These are phyloP conservation scores for Stercorarius parasiticus DNA, from an alignment of 2,113 vertebrate genomes.

Conservation along the genomic window DNA sequence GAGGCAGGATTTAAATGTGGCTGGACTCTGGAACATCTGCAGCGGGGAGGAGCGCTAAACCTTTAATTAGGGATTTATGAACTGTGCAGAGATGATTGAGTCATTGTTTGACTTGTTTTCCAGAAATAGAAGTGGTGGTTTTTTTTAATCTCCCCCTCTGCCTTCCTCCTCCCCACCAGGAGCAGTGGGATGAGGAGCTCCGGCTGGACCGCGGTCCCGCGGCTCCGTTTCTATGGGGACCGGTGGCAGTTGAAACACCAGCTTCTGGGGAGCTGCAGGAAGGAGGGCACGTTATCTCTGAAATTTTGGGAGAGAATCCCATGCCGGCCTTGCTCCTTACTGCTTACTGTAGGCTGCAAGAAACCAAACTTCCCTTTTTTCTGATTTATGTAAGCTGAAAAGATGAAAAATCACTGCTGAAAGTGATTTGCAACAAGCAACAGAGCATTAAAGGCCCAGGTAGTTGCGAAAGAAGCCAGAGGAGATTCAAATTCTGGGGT, in stretches of 20 bases:
- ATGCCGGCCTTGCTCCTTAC: background rate
- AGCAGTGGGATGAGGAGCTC: background rate
- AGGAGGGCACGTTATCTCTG: background rate
- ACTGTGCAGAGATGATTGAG: conserved; percentile 22
- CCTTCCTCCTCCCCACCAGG: background rate
- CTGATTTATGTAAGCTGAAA: background rate
- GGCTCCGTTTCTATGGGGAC: background rate
- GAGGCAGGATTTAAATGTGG: background rate
- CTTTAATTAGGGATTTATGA: conserved; percentile 52
- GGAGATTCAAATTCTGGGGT: background rate
- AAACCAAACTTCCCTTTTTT: background rate
- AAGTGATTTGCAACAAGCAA: background rate
- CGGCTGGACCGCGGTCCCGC: accelerated
- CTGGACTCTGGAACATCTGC: conserved; percentile 46
- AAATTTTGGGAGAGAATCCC: background rate
- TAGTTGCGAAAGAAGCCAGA: background rate
- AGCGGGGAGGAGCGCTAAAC: background rate
- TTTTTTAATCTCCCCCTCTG: background rate
- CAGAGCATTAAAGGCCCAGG: background rate
- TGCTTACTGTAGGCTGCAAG: background rate
- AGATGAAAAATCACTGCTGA: background rate
- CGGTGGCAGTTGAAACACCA: background rate
- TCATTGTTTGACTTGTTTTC: conserved; percentile 52
- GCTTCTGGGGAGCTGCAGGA: background rate
- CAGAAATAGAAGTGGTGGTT: background rate